Evolutionary conservation across 2,888 invertebrate species (phyloP).

Genomic region (Andrena bicolor): DNA sequence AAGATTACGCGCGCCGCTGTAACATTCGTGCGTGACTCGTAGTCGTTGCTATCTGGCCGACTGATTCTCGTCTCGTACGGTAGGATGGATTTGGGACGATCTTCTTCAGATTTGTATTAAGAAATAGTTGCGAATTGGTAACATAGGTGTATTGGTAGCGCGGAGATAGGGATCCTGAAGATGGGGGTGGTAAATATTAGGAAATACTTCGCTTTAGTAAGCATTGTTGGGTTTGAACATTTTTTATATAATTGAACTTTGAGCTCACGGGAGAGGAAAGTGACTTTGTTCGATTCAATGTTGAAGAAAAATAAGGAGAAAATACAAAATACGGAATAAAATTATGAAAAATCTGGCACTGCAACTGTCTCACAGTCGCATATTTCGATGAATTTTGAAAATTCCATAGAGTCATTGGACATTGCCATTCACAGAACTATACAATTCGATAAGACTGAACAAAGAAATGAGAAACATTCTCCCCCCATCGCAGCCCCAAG

Average conservation of each 20-base stretch:
- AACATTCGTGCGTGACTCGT: slow-evolving; percentile 6
- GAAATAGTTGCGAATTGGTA: slow-evolving; percentile 9
- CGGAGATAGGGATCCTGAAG: neutral
- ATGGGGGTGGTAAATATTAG: no score
- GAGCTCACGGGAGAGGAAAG: no score
- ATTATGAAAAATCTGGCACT: no score
- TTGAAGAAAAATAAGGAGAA: no score
- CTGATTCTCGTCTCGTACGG: neutral
- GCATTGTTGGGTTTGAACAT: neutral
- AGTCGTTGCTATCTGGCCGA: slow-evolving; percentile 8
- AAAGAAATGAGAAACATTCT: slow-evolving; percentile 55
- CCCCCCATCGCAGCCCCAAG: neutral
- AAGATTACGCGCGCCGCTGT: slow-evolving; percentile 50
- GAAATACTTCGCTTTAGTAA: neutral
- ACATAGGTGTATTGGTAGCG: neutral
- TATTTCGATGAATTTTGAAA: no score
- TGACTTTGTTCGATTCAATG: no score
- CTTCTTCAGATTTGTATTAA: slow-evolving; percentile 45
- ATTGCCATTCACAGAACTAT: no score
- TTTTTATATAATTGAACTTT: neutral
- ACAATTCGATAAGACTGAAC: no score
- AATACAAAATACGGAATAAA: no score
- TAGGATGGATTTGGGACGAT: slow-evolving; percentile 27
- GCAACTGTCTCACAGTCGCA: no score
- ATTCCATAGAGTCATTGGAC: no score